Conservation (phyloP, 37 sponge, comb jelly and placozoan genomes). For the Dysidea cf. avara region DNA sequence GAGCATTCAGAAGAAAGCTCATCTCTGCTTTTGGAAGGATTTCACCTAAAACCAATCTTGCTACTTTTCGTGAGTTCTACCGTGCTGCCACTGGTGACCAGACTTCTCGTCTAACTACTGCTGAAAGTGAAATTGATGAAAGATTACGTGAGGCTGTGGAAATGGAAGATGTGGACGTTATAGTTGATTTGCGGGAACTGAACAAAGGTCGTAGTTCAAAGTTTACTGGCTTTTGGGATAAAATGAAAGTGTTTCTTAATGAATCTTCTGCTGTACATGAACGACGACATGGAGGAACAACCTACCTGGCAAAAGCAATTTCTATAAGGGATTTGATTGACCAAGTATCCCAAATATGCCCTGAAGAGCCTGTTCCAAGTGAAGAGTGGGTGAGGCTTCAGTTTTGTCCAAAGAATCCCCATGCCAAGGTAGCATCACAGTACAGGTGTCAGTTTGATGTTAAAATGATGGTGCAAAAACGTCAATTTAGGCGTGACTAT, state of each 20-base stretch:
- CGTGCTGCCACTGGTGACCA: slow-evolving; percentile 29
- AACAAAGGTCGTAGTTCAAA: slow-evolving; percentile 5
- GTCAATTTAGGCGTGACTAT: slow-evolving; percentile 21
- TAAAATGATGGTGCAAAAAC: slow-evolving; percentile 37
- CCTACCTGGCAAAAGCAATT: slow-evolving; percentile 37
- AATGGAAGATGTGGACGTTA: slow-evolving; percentile 36
- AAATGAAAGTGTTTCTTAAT: slow-evolving; percentile 7
- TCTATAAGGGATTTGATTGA: slow-evolving; percentile 30
- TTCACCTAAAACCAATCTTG: neutral
- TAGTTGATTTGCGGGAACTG: slow-evolving; percentile 25
- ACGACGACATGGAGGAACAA: slow-evolving; percentile 12
- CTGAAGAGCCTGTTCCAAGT: slow-evolving; percentile 9
- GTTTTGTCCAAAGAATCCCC: slow-evolving; percentile 20
- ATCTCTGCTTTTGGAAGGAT: slow-evolving; percentile 33
- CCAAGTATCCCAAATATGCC: slow-evolving; percentile 18
- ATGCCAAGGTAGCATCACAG: slow-evolving; percentile 16
- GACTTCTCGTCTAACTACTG: slow-evolving; percentile 7
- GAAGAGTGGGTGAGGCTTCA: slow-evolving; percentile 31
- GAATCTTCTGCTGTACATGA: slow-evolving; percentile 36
- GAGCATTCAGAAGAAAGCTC: slow-evolving; percentile 25
- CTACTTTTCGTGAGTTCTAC: slow-evolving; percentile 18
- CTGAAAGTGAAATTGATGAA: slow-evolving; percentile 20
- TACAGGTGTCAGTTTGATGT: slow-evolving; percentile 8
- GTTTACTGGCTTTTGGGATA: neutral
- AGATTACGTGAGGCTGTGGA: slow-evolving; percentile 14